Base-by-base conservation (phyloP, 2,113 vertebrate genomes). In the Columba janthina region DNA sequence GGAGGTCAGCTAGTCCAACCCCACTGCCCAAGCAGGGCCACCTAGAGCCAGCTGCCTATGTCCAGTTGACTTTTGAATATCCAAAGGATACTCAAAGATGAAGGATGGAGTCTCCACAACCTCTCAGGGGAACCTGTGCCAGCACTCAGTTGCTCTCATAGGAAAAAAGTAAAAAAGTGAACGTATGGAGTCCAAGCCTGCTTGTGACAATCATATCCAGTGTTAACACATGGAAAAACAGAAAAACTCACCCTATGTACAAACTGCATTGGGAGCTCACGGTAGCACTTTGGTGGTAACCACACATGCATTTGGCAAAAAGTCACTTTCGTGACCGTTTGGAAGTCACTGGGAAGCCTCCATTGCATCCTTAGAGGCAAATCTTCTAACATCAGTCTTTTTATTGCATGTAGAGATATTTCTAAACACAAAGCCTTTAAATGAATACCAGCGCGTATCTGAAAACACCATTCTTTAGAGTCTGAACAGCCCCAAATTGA, bases 271-370 rank as follows among this genome's bases (percentile, higher is more conserved):
- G 22, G 48, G 36, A 73, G 44, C n/a, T 86, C 83, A 21, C 36
- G 13, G 40, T 17, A 74, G 64, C 2, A 3, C n/a, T 16, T 44
- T 0, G 0, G 56, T 48, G n/a, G 71, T 36, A 87, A 36, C 12
- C 7, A 2, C 36, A n/a, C 0, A 0, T 4, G 9, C 8, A 5
- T 58, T 9, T 70, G 36, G 53, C 46, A 71, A 84, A 66, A 57
- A 58, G 51, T 58, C 61, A 20, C 44, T 22, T 10, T 17, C 0
- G 0, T 34, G 46, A 53, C 16, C 24, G 46, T 71, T 48, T 24
- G 42, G 40, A 85, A 89, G 42, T 42, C 2, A 2, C 42, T 51
- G 44, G 28, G 42, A 87, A 94, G 61, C 18, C n/a, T 54, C 48
- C 44, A 19, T 28, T 53, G 57, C 51, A 86, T 7, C 11, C 31